These are phyloP conservation scores for Caenorhabditis zanzibari DNA, from an alignment of 2,888 invertebrate genomes.

Conservation along the genomic window DNA sequence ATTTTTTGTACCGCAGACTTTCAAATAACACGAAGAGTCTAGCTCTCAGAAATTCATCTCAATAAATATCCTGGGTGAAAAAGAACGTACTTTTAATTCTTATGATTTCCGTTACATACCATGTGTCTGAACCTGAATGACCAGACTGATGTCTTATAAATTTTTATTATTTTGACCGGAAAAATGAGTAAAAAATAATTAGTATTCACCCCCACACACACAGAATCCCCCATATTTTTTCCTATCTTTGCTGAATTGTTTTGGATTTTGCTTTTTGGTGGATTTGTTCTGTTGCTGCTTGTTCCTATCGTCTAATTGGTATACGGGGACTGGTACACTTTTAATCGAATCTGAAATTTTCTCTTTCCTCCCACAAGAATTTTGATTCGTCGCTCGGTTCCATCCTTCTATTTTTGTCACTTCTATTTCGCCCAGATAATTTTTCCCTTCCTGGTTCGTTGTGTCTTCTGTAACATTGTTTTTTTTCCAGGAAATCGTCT, in stretches of 20 bases:
- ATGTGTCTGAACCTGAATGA: slow-evolving; percentile 18
- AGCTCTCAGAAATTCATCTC: not conserved
- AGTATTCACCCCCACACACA: slow-evolving; percentile 17
- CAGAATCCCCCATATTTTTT: slow-evolving; percentile 4
- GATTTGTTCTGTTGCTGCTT: slow-evolving; percentile 7
- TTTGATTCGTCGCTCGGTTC: not conserved
- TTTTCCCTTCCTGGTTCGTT: not conserved
- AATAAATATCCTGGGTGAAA: not conserved
- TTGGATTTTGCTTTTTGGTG: slow-evolving; percentile 22
- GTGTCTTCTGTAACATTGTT: not conserved
- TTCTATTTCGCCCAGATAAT: not conserved
- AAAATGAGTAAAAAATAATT: slow-evolving; percentile 16
- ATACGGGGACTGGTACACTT: slow-evolving; percentile 40
- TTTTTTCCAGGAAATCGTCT: slow-evolving; percentile 27
- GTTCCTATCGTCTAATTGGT: not conserved
- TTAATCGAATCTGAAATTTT: slow-evolving; percentile 32
- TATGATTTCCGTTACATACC: slow-evolving; percentile 1
- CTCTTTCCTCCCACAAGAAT: not conserved
- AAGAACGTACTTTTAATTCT: not conserved
- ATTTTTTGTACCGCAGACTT: too few species aligned
- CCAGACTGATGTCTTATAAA: slow-evolving; percentile 21
- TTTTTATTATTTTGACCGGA: slow-evolving; percentile 38
- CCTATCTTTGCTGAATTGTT: not conserved
- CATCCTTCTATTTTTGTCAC: slow-evolving; percentile 31
- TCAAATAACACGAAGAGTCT: too few species aligned